Base-by-base conservation (phyloP, 1,140 invertebrate species). In the Atta texana region DNA sequence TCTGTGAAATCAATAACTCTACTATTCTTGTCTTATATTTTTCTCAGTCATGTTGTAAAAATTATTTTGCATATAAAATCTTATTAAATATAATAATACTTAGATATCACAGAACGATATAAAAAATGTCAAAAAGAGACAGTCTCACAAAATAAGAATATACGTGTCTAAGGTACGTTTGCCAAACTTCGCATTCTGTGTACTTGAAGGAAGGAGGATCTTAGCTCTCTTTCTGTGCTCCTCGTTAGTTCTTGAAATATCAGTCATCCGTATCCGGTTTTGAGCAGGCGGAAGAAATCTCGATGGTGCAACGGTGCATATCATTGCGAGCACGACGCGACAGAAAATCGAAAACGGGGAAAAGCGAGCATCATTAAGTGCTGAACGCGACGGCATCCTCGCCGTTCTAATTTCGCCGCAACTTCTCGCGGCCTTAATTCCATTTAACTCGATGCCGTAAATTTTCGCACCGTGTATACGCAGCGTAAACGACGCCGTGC, bases 391-490 rank as follows among this genome's bases (percentile, higher is more conserved):
- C 18, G 61, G 49, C 18, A 75, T 59, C 57, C 80, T 59, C 57
- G 78, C n/a, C 44, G 86, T 82, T 88, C 86, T 86, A 90, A 90
- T 90, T 90, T 88, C 89, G 74, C 68, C 44, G 49, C 53, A 85
- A 85, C 80, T 80, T 28, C 39, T 49, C 80, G 57, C 31, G 55
- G 63, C 74, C 69, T 90, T 87, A 90, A 87, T 85, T 82, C 44
- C 51, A 49, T 51, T 80, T 74, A 89, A 87, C 55, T 64, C 55
- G 75, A 57, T 53, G 75, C 87, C 34, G 82, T 85, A 89, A 90
- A 88, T 87, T 87, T 85, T 85, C 89, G 31, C 80, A 71, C 76
- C 87, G 85, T 51, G 44, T 61, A 71, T 53, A 85, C n/a, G n/a
- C 49, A 7, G 3, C 24, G 66, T 14, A 39, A 39, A 39, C 7